Conservation (phyloP, 2,888 invertebrate species). For the Pollenia griseotomentosa region DNA sequence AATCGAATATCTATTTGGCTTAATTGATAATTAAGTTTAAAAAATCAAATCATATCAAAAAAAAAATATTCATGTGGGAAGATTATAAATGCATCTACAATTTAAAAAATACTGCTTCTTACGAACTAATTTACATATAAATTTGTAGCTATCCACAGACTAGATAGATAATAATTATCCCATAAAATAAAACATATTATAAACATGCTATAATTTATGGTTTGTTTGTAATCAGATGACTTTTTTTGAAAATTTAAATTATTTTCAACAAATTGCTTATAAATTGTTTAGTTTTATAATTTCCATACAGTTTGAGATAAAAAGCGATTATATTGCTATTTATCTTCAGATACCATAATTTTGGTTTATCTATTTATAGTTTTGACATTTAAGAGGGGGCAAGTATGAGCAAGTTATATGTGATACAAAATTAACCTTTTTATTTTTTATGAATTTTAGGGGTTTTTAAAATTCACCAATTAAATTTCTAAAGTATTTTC, state of each 20-base stretch:
- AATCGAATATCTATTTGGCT: background rate
- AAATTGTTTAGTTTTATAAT: conserved; percentile 20
- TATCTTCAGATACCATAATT: background rate
- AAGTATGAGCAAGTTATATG: conserved; percentile 13
- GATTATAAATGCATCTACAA: background rate
- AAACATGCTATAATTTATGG: background rate
- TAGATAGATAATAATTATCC: background rate
- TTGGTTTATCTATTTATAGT: background rate
- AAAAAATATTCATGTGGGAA: conserved; percentile 2
- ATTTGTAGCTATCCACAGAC: too few relatives aligned
- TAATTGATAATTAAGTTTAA: conserved; percentile 20
- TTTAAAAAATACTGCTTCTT: too few relatives aligned
- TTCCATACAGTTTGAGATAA: background rate
- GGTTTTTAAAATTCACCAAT: too few relatives aligned
- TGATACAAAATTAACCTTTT: too few relatives aligned
- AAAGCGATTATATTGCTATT: background rate
- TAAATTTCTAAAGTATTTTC: too few relatives aligned
- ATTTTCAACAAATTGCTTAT: conserved; percentile 15
- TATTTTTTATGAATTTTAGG: too few relatives aligned
- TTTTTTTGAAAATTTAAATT: background rate
- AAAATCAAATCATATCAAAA: background rate
- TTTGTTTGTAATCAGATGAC: background rate
- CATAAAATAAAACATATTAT: background rate
- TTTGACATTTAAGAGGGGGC: conserved; percentile 7
- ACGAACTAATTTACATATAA: too few relatives aligned